phyloP scores from a whole-genome alignment of 2,113 vertebrate species.

The Hemiscyllium ocellatum region DNA sequence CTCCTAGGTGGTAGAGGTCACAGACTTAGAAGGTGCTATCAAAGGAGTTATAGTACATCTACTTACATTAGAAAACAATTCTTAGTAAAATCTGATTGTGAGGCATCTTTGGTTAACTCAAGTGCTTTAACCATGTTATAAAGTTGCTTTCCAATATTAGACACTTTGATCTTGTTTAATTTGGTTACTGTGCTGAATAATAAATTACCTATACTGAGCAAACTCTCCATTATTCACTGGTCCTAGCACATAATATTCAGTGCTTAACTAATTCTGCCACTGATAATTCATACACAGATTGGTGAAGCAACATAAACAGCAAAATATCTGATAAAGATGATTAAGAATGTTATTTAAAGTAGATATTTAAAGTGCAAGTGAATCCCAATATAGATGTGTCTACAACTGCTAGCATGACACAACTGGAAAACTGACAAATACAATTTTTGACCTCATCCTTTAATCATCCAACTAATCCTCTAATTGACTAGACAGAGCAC shows the following conservation, averaged over 20 bases:
- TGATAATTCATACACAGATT: background rate
- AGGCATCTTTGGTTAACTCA: background rate
- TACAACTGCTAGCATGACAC: background rate
- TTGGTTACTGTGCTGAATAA: background rate
- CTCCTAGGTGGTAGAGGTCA: background rate
- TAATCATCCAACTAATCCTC: conserved; percentile 1
- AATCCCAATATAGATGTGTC: background rate
- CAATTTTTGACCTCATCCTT: conserved; percentile 17
- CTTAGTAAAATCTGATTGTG: background rate
- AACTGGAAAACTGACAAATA: background rate
- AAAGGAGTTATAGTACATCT: no score
- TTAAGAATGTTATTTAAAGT: background rate
- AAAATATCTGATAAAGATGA: background rate
- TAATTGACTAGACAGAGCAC: background rate
- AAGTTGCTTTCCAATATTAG: background rate
- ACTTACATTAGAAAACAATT: background rate
- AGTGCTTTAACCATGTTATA: background rate
- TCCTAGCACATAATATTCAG: background rate
- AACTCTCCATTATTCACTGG: background rate
- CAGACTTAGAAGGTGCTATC: background rate
- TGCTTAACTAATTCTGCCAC: background rate
- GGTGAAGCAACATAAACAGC: background rate
- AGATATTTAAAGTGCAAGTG: background rate
- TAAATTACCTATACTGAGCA: background rate
- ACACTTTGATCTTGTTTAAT: background rate